These are phyloP conservation scores for Typhlichthys subterraneus DNA, from an alignment of 2,797 vertebrate genomes.

Conservation along the genomic window DNA sequence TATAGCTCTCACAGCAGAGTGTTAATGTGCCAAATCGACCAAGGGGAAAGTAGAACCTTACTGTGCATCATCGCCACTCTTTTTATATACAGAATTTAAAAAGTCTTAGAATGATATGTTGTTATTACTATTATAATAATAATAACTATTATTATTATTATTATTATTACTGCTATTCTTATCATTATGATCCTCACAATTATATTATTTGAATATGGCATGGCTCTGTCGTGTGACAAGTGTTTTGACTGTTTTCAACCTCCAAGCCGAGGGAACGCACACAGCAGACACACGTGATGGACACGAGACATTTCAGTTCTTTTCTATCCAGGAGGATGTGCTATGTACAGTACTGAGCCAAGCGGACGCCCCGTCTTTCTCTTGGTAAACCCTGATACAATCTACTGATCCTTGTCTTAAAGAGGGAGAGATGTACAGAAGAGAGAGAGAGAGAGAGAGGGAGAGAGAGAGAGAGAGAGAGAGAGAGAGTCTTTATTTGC, in stretches of 20 bases:
- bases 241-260: conserved; percentile 85
- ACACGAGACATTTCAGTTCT: conserved; percentile 47
- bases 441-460: conserved; percentile 50
- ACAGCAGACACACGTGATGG: conserved; percentile 57
- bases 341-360: conserved; percentile 42
- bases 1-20: conserved; percentile 56
- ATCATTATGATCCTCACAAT: conserved; percentile 69
- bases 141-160: conserved; percentile 44
- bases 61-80: conserved; percentile 72
- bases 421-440: conserved; percentile 80
- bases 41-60: conserved; percentile 69
- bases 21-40: conserved; percentile 79
- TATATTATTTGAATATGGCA: conserved; percentile 82
- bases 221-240: conserved; percentile 85
- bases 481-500: conserved; percentile 93
- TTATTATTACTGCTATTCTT: conserved; percentile 65
- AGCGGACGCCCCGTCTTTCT: conserved; percentile 48
- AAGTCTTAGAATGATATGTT: conserved; percentile 73
- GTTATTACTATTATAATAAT: conserved; percentile 66
- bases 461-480: conserved; percentile 23
- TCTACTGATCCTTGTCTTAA: conserved; percentile 43
- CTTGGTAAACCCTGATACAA: conserved; percentile 42
- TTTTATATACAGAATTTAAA: conserved; percentile 75
- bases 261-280: conserved; percentile 67
- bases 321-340: conserved; percentile 59